Evolutionary conservation across 2,888 invertebrate genomes (phyloP).

Genomic region (Agriotes lineatus): DNA sequence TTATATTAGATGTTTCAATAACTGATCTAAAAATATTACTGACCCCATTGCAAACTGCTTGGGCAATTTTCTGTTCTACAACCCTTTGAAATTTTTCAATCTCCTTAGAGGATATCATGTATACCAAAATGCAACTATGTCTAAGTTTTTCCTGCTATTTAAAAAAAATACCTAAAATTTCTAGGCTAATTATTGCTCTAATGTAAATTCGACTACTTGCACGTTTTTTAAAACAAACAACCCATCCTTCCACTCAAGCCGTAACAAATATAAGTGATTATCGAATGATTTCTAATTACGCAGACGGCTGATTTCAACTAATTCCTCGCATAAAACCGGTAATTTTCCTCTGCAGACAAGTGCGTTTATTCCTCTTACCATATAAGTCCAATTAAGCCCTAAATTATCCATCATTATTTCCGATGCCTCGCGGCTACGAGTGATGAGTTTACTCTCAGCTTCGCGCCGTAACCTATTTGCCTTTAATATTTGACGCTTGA

Average conservation of each 20-base stretch:
- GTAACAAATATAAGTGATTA: conserved; percentile 24
- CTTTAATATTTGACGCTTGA: conserved; percentile 17
- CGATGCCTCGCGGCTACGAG: conserved; percentile 17
- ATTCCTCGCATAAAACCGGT: conserved; percentile 29
- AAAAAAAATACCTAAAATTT: too few relatives aligned
- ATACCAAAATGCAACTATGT: too few relatives aligned
- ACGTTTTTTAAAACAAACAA: too few relatives aligned
- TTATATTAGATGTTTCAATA: too few relatives aligned
- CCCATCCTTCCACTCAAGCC: neutral
- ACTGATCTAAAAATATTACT: too few relatives aligned
- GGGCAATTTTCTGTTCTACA: too few relatives aligned
- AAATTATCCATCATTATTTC: conserved; percentile 46
- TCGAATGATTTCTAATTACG: conserved; percentile 29
- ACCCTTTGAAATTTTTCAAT: too few relatives aligned
- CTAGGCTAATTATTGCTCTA: too few relatives aligned
- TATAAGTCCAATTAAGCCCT: conserved; percentile 53
- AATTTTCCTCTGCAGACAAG: conserved; percentile 28
- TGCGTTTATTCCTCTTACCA: conserved; percentile 27
- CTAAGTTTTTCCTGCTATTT: too few relatives aligned
- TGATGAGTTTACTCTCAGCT: conserved; percentile 26
- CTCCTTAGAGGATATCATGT: too few relatives aligned
- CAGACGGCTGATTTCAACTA: conserved; percentile 20
- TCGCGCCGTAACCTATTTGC: conserved; percentile 27
- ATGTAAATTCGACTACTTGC: too few relatives aligned
- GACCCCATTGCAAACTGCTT: too few relatives aligned